Percentiles rank a stretch among this genome's conserved stretches.
Evolutionary conservation across 2,113 vertebrate species (phyloP).

Genomic region (Oreotrochilus melanogaster): DNA sequence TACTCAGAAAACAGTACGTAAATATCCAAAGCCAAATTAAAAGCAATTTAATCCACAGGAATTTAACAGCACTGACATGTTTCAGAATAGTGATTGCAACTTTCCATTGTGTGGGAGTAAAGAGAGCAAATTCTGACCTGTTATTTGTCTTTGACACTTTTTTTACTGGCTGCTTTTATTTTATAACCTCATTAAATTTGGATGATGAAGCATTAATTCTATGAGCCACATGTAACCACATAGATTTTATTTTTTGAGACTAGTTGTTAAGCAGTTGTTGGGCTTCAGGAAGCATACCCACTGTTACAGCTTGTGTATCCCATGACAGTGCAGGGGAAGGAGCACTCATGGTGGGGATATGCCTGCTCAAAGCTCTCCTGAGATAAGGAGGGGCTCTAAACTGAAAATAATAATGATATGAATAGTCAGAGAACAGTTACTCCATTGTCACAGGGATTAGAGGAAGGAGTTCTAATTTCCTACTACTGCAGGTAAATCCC

Average conservation of each 20-base stretch:
- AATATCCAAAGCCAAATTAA: constrained; percentile 49
- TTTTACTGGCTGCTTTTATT: constrained; percentile 60
- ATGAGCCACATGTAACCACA: not conserved
- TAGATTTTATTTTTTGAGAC: not conserved
- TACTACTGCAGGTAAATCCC: not conserved
- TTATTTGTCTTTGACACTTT: constrained; percentile 56
- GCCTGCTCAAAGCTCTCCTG: not conserved
- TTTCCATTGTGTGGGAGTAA: constrained; percentile 26
- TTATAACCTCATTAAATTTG: constrained; percentile 61
- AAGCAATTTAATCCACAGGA: constrained; percentile 54
- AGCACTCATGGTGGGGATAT: not conserved
- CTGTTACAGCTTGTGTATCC: not conserved
- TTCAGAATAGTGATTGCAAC: constrained; percentile 27
- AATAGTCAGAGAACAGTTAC: not conserved
- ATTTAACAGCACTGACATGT: constrained; percentile 41
- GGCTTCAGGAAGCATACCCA: not conserved
- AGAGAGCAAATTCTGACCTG: constrained; percentile 25
- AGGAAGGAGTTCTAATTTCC: constrained; percentile 9
- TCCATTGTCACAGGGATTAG: not conserved
- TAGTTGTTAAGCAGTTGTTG: not conserved
- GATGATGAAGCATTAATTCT: constrained; percentile 59
- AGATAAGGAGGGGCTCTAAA: not conserved
- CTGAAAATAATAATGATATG: not conserved
- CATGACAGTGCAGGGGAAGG: not conserved
- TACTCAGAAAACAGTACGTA: constrained; percentile 52